Base-by-base conservation (phyloP, 2,797 vertebrate genomes). In the Rhadinocentrus ornatus region DNA sequence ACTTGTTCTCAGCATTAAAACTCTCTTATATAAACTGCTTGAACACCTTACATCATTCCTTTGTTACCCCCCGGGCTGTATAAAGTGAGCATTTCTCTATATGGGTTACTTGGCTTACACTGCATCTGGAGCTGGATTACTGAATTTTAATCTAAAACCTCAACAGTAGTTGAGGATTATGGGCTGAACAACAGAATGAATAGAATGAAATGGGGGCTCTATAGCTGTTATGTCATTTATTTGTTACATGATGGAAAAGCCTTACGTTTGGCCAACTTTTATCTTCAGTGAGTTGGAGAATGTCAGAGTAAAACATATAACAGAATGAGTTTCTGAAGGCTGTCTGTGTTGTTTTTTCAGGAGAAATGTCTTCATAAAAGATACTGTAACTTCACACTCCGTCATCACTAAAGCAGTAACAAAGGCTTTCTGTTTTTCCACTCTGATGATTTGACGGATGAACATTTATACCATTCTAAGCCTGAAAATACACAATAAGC, bases 51-150 rank as follows among this genome's bases (percentile, higher is more conserved):
- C 57, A 66, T 37, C 39, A 39, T 48, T 34, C 66, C 60, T 56
- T 57, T 4, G 2, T 37, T 64, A 29, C 3, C 20, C 20, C 32
- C 44, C 52, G 16, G 50, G 18, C 26, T 61, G 44, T 34, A 32
- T 69, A 74, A 78, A 85, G 73, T 79, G 78, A 78, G 72, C 78
- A 62, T 80, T 52, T 29, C 34, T 64, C 57, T 73, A 86, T 89
- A 37, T 90, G 77, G 91, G 87, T 91, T 91, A 89, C 75, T 84
- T 83, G 80, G 77, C 87, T 88, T 86, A 80, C 59, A 74, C 75
- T 80, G 57, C 83, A 87, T 89, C 82, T 88, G 84, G 79, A 71
- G 56, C 64, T 77, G 85, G 85, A 90, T 91, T 90, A 88, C 62
- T 76, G 61, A 31, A 55, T 71, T 83, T 79, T 87, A 90, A 88